Conservation (phyloP, 2,888 invertebrate genomes). For the Apotomis capreana region DNA sequence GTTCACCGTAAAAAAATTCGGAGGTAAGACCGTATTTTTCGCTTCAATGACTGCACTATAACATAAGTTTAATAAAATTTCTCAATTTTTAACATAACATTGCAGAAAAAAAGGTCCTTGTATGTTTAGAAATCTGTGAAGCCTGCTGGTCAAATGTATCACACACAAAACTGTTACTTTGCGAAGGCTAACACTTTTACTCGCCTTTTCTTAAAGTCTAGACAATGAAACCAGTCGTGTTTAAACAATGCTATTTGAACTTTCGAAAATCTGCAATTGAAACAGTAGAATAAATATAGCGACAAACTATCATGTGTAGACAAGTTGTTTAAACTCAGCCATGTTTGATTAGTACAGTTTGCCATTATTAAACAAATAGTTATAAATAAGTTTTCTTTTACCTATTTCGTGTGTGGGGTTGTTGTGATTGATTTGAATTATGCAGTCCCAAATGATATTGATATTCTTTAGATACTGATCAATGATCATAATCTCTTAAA, state of each 20-base stretch:
- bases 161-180: constrained; percentile 38
- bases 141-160: constrained; percentile 13
- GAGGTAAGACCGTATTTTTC: too few species aligned
- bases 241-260: constrained; percentile 74
- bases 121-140: constrained; percentile 34
- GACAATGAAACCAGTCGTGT: constrained; percentile 65
- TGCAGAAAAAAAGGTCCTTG: constrained; percentile 10
- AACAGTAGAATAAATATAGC: constrained; percentile 70
- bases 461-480: too few species aligned
- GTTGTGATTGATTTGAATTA: background rate
- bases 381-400: constrained; percentile 8
- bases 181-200: constrained; percentile 59
- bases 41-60: too few species aligned
- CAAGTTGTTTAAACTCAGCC: constrained; percentile 52
- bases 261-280: constrained; percentile 78
- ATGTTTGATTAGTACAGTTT: constrained; percentile 49
- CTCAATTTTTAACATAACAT: background rate
- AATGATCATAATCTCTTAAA: background rate
- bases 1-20: too few species aligned
- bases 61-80: too few species aligned
- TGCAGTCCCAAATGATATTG: background rate
- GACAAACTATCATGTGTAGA: constrained; percentile 60
- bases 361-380: constrained; percentile 31
- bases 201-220: constrained; percentile 60
- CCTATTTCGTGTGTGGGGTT: background rate